phyloP scores from a whole-genome alignment of 2,113 vertebrate species.

The Microcebus tavaratra region DNA sequence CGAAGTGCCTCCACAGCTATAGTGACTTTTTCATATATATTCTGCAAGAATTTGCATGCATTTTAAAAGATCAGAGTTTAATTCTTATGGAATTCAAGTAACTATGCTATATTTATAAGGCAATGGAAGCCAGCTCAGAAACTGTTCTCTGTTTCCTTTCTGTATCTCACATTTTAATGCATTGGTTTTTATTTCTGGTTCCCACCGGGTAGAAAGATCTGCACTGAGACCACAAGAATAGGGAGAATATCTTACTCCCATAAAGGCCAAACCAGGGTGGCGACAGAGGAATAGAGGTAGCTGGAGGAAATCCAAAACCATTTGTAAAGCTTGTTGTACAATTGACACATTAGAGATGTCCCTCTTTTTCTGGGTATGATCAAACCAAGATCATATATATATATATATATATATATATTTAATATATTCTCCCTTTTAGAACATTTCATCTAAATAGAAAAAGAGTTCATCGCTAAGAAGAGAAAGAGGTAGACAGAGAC shows the following conservation, averaged over 20 bases:
- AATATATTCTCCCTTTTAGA: too few species aligned
- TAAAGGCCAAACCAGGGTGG: too few species aligned
- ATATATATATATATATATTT: too few species aligned
- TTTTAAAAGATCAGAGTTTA: constrained; percentile 89
- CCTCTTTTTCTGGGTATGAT: too few species aligned
- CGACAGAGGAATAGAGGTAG: too few species aligned
- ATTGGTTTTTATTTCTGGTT: constrained; percentile 80
- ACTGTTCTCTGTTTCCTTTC: constrained; percentile 76
- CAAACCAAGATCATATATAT: too few species aligned
- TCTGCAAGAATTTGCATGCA: constrained; percentile 89
- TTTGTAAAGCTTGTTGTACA: too few species aligned
- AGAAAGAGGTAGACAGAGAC: too few species aligned
- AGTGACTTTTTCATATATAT: constrained; percentile 89
- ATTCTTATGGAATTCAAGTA: constrained; percentile 87
- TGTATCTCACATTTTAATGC: constrained; percentile 80
- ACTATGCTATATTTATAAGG: constrained; percentile 83
- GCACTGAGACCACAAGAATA: constrained; percentile 65
- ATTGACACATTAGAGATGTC: too few species aligned
- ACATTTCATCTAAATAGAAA: too few species aligned
- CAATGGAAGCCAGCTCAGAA: constrained; percentile 76
- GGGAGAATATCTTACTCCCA: constrained; percentile 35
- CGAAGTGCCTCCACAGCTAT: constrained; percentile 83
- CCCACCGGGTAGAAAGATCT: constrained; percentile 35
- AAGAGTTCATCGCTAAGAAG: too few species aligned
- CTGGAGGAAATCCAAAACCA: too few species aligned